Percentiles rank a stretch among this genome's conserved stretches.
phyloP scores from a whole-genome alignment of 2,113 vertebrate genomes.

The Geococcyx californianus region DNA sequence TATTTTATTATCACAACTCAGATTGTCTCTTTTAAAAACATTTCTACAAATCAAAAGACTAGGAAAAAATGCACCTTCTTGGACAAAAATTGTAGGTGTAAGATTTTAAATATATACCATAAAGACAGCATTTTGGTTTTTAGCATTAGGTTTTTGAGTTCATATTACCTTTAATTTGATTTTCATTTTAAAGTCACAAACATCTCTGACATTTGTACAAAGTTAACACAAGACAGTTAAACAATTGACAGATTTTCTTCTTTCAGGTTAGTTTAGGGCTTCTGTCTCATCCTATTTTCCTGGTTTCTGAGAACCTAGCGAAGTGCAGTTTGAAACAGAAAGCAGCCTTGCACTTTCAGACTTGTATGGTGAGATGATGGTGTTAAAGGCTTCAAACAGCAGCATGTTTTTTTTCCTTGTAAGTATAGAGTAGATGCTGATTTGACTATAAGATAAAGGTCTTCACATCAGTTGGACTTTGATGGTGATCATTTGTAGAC shows the following conservation, averaged over 20 bases:
- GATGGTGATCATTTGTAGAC: background rate
- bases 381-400: conserved; percentile 35
- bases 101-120: background rate
- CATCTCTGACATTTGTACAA: background rate
- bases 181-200: background rate
- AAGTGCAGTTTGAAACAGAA: conserved; percentile 35
- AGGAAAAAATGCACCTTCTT: background rate
- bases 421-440: conserved; percentile 45
- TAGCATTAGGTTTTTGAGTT: background rate
- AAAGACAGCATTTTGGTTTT: background rate
- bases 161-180: background rate
- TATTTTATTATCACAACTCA: background rate
- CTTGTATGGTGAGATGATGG: background rate
- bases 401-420: background rate
- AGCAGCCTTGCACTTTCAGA: conserved; percentile 16
- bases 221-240: background rate
- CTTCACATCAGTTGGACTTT: background rate
- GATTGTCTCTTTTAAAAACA: background rate
- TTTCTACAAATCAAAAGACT: background rate
- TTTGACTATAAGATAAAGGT: conserved; percentile 12
- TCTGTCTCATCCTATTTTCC: background rate
- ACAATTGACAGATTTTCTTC: background rate
- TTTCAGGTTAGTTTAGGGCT: background rate
- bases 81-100: background rate
- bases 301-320: conserved; percentile 44